phyloP scores from a whole-genome alignment of 2,888 invertebrate genomes.

The Andrena bucephala region DNA sequence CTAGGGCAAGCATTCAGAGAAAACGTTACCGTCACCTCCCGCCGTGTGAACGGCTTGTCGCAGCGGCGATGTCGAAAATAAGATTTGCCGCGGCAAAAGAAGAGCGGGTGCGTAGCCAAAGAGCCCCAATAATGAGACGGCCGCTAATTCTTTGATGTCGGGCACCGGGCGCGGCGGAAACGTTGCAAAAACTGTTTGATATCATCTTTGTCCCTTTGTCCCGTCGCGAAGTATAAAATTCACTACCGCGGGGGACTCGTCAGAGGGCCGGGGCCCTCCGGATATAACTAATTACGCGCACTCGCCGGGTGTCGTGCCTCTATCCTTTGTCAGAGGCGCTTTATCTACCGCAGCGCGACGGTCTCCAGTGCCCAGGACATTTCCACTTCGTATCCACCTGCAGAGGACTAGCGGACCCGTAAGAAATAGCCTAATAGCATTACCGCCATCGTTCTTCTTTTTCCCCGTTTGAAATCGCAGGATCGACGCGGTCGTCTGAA shows the following conservation, averaged over 20 bases:
- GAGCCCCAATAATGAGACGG: conserved; percentile 56
- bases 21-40: neutral
- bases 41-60: neutral
- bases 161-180: conserved; percentile 33
- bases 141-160: conserved; percentile 68
- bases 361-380: conserved; percentile 63
- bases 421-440: conserved; percentile 56
- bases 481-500: neutral
- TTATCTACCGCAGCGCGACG: conserved; percentile 56
- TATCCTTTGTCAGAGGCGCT: conserved; percentile 64
- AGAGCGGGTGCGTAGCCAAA: conserved; percentile 18
- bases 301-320: conserved; percentile 65
- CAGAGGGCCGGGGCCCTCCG: conserved; percentile 61
- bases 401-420: conserved; percentile 9
- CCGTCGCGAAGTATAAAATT: conserved; percentile 68
- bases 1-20: too few species aligned
- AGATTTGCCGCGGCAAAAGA: conserved; percentile 38
- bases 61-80: conserved; percentile 27
- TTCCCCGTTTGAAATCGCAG: conserved; percentile 17
- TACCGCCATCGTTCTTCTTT: conserved; percentile 14
- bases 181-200: conserved; percentile 71
- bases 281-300: conserved; percentile 75
- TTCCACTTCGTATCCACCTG: conserved; percentile 50
- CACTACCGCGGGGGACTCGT: conserved; percentile 66
- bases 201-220: conserved; percentile 70